Percentiles rank a stretch among this genome's conserved stretches.
Conservation (phyloP, 2,888 invertebrate genomes). For the Stramonita haemastoma region DNA sequence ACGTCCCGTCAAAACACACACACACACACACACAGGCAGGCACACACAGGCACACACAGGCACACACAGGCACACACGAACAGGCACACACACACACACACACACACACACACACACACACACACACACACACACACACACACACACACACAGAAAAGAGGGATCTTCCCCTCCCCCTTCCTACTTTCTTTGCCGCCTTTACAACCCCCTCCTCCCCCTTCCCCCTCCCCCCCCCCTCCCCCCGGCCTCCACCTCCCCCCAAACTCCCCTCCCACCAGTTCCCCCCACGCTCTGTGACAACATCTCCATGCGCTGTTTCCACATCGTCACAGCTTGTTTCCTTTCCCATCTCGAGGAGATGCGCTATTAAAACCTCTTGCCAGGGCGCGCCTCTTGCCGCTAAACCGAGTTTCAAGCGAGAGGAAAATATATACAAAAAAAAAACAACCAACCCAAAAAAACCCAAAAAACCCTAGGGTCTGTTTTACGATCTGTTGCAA, state of each 20-base stretch:
- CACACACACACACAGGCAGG: not conserved
- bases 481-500: constrained; percentile 32
- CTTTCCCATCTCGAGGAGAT: not conserved
- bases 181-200: too few species aligned
- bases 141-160: too few species aligned
- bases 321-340: not conserved
- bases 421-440: not conserved
- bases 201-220: too few species aligned
- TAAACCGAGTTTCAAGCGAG: constrained; percentile 3
- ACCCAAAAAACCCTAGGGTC: not conserved
- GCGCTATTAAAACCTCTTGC: constrained; percentile 15
- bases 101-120: too few species aligned
- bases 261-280: not conserved
- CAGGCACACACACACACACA: too few species aligned
- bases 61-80: too few species aligned
- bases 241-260: too few species aligned
- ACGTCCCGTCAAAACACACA: not conserved
- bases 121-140: too few species aligned
- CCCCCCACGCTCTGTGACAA: not conserved
- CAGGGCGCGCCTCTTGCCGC: not conserved
- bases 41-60: too few species aligned
- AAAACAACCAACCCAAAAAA: too few species aligned
- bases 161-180: too few species aligned
- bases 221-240: too few species aligned
- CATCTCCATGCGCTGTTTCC: constrained; percentile 9